A percentile compares a stretch with the other conserved stretches of the same genome.
Conservation (phyloP, 1,140 invertebrate species). For the Psix sp. region DNA sequence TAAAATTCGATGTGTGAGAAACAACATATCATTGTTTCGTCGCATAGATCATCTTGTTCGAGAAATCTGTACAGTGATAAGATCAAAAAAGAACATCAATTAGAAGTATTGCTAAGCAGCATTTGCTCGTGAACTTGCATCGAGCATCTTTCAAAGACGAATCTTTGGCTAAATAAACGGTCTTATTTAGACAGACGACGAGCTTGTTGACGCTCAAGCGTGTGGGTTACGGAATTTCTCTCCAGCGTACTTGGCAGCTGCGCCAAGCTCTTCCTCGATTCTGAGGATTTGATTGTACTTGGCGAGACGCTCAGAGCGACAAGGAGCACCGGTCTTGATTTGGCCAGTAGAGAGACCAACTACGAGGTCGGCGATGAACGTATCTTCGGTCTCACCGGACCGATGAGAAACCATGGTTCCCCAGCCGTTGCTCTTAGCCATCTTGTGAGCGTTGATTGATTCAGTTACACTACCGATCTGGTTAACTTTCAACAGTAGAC, state of each 20-base stretch:
- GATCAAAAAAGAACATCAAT: slow-evolving; percentile 16
- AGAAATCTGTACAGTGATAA: slow-evolving; percentile 11
- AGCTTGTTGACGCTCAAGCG: slow-evolving; percentile 64
- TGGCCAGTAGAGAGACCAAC: slow-evolving; percentile 98
- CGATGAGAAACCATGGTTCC: slow-evolving; percentile 99
- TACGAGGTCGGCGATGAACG: slow-evolving; percentile 98
- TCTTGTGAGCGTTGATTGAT: slow-evolving; percentile 94
- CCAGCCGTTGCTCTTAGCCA: slow-evolving; percentile 97
- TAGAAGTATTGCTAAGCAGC: slow-evolving; percentile 9
- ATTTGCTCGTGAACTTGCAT: slow-evolving; percentile 3
- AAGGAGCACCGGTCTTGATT: slow-evolving; percentile 99
- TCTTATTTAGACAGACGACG: slow-evolving; percentile 24
- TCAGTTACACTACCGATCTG: slow-evolving; percentile 99
- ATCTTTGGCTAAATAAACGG: slow-evolving; percentile 18
- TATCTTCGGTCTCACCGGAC: slow-evolving; percentile 99
- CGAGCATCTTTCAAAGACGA: slow-evolving; percentile 19
- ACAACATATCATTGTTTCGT: not conserved
- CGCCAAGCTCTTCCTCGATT: slow-evolving; percentile 98
- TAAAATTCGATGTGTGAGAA: too few species aligned
- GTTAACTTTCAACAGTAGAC: slow-evolving; percentile 97
- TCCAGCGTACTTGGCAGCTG: slow-evolving; percentile 93
- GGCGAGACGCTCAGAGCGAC: slow-evolving; percentile 97
- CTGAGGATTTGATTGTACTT: slow-evolving; percentile 99
- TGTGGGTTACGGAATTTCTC: slow-evolving; percentile 93
- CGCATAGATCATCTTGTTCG: slow-evolving; percentile 4